Conservation (phyloP, 2,113 vertebrate species). For the Macheiramphus alcinus region DNA sequence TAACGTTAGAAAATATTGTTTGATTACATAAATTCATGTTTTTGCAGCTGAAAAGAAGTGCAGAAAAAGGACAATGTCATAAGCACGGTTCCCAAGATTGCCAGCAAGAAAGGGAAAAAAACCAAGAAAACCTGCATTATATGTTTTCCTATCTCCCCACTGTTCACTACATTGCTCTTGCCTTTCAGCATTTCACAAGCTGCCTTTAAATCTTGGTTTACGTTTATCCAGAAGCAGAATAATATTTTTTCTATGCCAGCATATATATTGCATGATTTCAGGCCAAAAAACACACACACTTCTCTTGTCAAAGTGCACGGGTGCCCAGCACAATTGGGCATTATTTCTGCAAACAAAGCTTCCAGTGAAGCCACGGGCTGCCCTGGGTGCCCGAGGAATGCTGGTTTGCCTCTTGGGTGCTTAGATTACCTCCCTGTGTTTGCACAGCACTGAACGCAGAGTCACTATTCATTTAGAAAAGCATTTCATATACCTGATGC, state of each 20-base stretch:
- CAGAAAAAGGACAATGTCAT: not conserved
- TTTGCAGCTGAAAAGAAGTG: not conserved
- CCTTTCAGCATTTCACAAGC: not conserved
- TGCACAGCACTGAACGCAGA: not conserved
- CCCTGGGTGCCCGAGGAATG: not conserved
- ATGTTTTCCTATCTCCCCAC: not conserved
- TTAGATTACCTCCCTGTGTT: not conserved
- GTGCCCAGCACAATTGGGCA: not conserved
- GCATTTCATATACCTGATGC: not conserved
- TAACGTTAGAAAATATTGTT: not conserved
- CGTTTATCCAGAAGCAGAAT: not conserved
- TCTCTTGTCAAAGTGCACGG: not conserved
- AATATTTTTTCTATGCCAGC: not conserved
- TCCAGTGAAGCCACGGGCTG: not conserved
- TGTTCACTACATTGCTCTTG: not conserved
- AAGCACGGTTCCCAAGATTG: rapidly evolving
- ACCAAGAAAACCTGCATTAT: not conserved
- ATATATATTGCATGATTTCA: not conserved
- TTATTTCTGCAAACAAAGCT: not conserved
- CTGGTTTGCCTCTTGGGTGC: not conserved
- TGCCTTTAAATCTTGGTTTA: not conserved
- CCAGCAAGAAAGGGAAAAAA: not conserved
- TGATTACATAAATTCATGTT: not conserved
- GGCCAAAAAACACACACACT: rapidly evolving
- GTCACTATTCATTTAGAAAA: not conserved